Conservation (phyloP, 2,888 invertebrate species). For the Drosophila kanekoi region DNA sequence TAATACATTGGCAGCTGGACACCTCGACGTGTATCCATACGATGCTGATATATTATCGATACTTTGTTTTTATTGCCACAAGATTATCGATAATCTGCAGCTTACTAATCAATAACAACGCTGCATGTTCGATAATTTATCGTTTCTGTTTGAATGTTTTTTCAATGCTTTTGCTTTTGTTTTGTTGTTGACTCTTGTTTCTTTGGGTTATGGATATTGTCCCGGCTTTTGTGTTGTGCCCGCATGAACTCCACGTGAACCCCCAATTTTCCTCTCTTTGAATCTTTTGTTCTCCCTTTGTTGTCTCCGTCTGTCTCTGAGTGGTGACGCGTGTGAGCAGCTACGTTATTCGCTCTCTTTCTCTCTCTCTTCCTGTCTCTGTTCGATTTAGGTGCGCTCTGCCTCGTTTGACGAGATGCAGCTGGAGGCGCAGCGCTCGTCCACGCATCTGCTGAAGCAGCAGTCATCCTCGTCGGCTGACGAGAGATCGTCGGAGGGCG, state of each 20-base stretch:
- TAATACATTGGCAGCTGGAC: not conserved
- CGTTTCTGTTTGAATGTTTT: conserved; percentile 7
- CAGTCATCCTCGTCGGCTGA: conserved; percentile 84
- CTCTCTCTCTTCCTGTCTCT: conserved; percentile 6
- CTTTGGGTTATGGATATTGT: not conserved
- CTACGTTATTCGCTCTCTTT: conserved; percentile 17
- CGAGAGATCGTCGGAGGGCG: conserved; percentile 83
- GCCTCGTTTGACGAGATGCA: conserved; percentile 96
- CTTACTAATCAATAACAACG: conserved; percentile 10
- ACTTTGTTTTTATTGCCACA: not conserved
- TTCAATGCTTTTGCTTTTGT: not conserved
- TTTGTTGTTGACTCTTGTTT: not conserved
- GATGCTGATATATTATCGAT: too few species aligned
- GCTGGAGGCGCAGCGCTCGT: conserved; percentile 89
- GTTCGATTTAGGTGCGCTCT: conserved; percentile 88
- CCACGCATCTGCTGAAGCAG: conserved; percentile 80
- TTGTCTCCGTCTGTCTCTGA: not conserved
- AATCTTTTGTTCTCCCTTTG: conserved; percentile 4
- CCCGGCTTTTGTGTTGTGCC: conserved; percentile 15
- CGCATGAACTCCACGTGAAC: conserved; percentile 12
- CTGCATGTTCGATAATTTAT: conserved; percentile 15
- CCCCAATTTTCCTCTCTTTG: not conserved
- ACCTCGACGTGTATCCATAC: too few species aligned
- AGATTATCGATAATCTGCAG: conserved; percentile 15
- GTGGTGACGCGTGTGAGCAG: conserved; percentile 1